Conservation (phyloP, 2,888 invertebrate species). For the Lycophotia porphyrea region DNA sequence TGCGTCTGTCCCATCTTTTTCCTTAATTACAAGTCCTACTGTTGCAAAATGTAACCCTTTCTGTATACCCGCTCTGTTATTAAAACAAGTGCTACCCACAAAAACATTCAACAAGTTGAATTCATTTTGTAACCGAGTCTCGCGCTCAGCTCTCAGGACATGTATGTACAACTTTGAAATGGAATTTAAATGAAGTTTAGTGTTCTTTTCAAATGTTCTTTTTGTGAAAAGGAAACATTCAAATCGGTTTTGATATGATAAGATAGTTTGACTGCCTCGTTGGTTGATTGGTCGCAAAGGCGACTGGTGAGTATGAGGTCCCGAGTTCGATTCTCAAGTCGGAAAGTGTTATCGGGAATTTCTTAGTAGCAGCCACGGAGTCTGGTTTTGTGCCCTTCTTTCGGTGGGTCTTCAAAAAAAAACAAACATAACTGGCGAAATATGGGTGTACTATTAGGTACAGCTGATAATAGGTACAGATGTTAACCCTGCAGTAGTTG, state of each 20-base stretch:
- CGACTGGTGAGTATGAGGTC: too few relatives aligned
- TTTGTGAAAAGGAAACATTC: background rate
- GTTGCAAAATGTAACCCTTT: constrained; percentile 66
- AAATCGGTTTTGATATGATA: background rate
- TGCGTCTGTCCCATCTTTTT: constrained; percentile 56
- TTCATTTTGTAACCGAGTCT: constrained; percentile 51
- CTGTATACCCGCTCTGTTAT: constrained; percentile 54
- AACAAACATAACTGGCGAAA: too few relatives aligned
- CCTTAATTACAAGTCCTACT: constrained; percentile 71
- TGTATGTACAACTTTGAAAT: constrained; percentile 30
- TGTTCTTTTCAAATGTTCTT: constrained; percentile 11
- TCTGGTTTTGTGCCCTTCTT: too few relatives aligned
- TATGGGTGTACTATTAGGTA: too few relatives aligned
- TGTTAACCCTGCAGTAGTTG: too few relatives aligned
- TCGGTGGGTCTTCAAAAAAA: too few relatives aligned
- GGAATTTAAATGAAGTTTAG: constrained; percentile 28
- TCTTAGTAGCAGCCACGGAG: too few relatives aligned
- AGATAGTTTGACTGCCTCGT: background rate
- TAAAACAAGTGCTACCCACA: constrained; percentile 44
- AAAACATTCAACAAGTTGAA: constrained; percentile 60
- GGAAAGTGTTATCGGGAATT: too few relatives aligned
- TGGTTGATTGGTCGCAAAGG: too few relatives aligned
- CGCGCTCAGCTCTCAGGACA: constrained; percentile 30
- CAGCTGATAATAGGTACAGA: too few relatives aligned
- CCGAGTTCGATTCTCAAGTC: too few relatives aligned